phyloP scores from a whole-genome alignment of 2,888 invertebrate genomes.

The Epirrita christyi region DNA sequence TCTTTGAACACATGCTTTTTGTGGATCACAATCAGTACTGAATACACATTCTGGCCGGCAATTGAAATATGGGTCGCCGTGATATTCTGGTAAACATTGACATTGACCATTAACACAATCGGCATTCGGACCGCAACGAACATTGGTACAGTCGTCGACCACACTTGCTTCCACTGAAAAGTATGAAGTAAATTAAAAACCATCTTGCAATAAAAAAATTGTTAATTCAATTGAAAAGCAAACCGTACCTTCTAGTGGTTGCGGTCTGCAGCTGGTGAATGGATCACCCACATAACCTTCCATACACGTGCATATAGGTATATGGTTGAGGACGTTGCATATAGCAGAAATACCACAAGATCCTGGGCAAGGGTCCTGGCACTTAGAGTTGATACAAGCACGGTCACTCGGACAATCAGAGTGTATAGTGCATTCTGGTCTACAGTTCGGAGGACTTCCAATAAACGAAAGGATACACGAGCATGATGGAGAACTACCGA shows the following conservation, averaged over 20 bases:
- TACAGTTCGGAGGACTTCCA: conserved; percentile 89
- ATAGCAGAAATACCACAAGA: conserved; percentile 88
- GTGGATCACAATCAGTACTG: conserved; percentile 88
- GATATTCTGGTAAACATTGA: conserved; percentile 88
- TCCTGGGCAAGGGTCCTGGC: conserved; percentile 91
- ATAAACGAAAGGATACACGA: conserved; percentile 87
- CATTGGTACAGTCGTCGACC: conserved; percentile 88
- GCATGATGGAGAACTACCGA: conserved; percentile 86
- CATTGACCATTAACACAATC: conserved; percentile 88
- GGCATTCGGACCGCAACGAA: conserved; percentile 88
- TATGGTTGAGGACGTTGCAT: conserved; percentile 89
- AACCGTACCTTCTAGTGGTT: conserved; percentile 80
- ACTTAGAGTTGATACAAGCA: conserved; percentile 91
- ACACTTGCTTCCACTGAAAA: conserved; percentile 66
- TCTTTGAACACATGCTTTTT: conserved; percentile 89
- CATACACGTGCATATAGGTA: conserved; percentile 90
- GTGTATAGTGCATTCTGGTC: conserved; percentile 89
- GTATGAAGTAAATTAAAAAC: not conserved
- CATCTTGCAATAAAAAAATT: conserved; percentile 9
- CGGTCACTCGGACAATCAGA: conserved; percentile 90
- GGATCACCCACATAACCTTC: conserved; percentile 91
- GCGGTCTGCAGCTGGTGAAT: conserved; percentile 85
- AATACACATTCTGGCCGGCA: conserved; percentile 92
- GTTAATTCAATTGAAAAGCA: not conserved
- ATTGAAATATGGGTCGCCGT: conserved; percentile 89